Conservation (phyloP, 2,113 vertebrate genomes). For the Sprattus sprattus region DNA sequence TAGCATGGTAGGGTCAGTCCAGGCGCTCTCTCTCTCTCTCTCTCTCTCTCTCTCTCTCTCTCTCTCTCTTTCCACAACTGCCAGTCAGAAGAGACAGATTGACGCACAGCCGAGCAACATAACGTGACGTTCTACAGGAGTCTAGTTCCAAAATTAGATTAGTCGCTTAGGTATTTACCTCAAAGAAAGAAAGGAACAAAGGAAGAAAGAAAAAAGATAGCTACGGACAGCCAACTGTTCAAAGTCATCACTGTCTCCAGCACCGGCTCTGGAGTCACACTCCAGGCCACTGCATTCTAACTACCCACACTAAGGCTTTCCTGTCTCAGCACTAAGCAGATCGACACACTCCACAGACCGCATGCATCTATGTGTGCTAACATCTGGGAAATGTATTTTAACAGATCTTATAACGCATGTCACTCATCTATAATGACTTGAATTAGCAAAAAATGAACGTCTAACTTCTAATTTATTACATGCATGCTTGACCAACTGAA, state of each 20-base stretch:
- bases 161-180: neutral
- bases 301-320: neutral
- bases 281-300: neutral
- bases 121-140: neutral
- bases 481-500: neutral
- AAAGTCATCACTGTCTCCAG: neutral
- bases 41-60: slow-evolving; percentile 44
- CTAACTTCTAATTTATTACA: neutral
- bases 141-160: neutral
- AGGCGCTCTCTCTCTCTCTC: slow-evolving; percentile 57
- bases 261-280: neutral
- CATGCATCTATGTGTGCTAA: neutral
- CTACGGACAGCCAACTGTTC: neutral
- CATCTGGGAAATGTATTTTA: neutral
- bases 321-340: neutral
- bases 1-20: slow-evolving; percentile 75
- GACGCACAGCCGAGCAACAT: slow-evolving; percentile 1
- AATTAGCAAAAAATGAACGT: neutral
- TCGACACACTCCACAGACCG: neutral
- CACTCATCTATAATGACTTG: neutral
- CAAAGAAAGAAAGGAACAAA: neutral
- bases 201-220: neutral
- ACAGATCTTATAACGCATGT: neutral
- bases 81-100: slow-evolving; percentile 4
- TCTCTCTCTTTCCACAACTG: slow-evolving; percentile 11